phyloP scores from a whole-genome alignment of 1,140 invertebrate species.

The Akabosia matsudoensis region DNA sequence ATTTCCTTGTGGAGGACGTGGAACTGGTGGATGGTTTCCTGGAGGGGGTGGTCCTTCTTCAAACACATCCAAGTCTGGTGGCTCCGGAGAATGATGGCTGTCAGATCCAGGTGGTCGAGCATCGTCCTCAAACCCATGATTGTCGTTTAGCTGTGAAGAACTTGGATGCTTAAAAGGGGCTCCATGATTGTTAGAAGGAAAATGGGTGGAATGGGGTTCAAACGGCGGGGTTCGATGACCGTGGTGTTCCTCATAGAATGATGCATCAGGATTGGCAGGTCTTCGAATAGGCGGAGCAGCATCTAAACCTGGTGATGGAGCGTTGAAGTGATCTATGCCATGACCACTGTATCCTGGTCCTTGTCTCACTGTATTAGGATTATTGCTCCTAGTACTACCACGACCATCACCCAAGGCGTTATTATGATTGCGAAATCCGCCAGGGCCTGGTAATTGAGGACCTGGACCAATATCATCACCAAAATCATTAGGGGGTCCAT shows the following conservation, averaged over 20 bases:
- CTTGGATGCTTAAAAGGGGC: no score
- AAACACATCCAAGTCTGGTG: neutral
- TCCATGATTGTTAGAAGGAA: neutral
- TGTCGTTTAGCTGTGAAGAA: no score
- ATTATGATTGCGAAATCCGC: neutral
- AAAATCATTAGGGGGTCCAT: neutral
- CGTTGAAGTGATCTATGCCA: constrained; percentile 3
- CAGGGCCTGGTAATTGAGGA: neutral
- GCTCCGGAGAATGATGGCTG: neutral
- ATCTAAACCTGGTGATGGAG: neutral
- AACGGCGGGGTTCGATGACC: neutral
- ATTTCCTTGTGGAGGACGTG: neutral
- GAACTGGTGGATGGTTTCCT: neutral
- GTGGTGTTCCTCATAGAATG: neutral
- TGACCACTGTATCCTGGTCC: neutral
- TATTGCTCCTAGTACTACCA: neutral
- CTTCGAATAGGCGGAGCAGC: neutral
- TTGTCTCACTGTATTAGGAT: neutral
- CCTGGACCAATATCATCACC: neutral
- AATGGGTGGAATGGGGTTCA: neutral
- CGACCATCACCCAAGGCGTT: neutral
- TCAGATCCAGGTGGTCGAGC: neutral
- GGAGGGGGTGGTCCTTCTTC: neutral
- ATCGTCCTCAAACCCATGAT: neutral
- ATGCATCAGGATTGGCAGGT: neutral